Conservation (phyloP, 1,140 invertebrate species). For the Geopemphigus sp. region DNA sequence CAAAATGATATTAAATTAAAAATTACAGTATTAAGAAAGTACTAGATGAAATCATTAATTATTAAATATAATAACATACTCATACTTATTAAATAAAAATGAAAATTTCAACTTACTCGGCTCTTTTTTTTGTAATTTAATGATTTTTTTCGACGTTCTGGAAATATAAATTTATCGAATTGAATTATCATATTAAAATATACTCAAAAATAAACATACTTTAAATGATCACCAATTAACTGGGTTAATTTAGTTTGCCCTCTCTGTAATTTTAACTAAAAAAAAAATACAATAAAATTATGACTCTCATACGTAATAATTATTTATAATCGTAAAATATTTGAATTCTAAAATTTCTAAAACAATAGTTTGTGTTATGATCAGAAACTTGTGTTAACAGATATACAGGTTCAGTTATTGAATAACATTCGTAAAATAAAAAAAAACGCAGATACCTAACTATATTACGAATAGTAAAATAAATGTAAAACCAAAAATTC, state of each 20-base stretch:
- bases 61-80: too few species aligned
- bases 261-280: slow-evolving; percentile 39
- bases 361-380: too few species aligned
- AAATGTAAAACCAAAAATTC: neutral
- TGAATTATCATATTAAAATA: neutral
- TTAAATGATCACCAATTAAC: slow-evolving; percentile 4
- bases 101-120: slow-evolving; percentile 14
- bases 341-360: too few species aligned
- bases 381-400: too few species aligned
- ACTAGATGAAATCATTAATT: too few species aligned
- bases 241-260: slow-evolving; percentile 34
- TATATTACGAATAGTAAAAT: neutral
- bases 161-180: neutral
- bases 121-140: slow-evolving; percentile 39
- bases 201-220: neutral
- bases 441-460: neutral
- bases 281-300: neutral
- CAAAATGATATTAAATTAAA: too few species aligned
- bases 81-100: too few species aligned
- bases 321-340: neutral
- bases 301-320: neutral
- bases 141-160: slow-evolving; percentile 4
- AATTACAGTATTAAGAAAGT: too few species aligned
- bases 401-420: too few species aligned
- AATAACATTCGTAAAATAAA: too few species aligned